These are phyloP conservation scores for Thalassaphorura encarpata DNA, from an alignment of 1,140 invertebrate species.

Conservation along the genomic window DNA sequence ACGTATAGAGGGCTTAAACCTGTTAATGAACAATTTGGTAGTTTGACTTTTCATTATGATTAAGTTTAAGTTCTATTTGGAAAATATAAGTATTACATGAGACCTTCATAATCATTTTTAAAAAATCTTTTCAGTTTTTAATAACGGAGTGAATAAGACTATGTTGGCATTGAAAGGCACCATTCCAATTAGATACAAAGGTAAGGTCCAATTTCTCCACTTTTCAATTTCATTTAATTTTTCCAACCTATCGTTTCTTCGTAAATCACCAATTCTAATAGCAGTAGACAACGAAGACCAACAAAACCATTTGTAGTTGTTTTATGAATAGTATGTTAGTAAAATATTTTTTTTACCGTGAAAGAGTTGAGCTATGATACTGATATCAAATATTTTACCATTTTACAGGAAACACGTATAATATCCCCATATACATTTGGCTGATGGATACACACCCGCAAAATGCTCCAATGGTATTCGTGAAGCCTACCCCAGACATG, in stretches of 20 bases:
- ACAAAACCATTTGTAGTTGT: too few relatives aligned
- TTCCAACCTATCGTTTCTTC: too few relatives aligned
- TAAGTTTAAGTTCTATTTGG: conserved; percentile 6
- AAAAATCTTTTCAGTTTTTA: conserved; percentile 59
- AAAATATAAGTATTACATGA: conserved; percentile 25
- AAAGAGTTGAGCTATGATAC: neutral
- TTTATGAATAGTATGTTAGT: too few relatives aligned
- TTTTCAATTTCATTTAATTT: neutral
- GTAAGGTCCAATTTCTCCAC: conserved; percentile 39
- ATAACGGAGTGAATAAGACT: conserved; percentile 73
- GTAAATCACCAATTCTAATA: too few relatives aligned
- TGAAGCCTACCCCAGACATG: conserved; percentile 92
- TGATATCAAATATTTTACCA: conserved; percentile 29
- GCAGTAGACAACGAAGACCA: too few relatives aligned
- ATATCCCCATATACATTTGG: conserved; percentile 96
- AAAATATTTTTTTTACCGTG: neutral
- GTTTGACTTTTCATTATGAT: conserved; percentile 19
- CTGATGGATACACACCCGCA: conserved; percentile 93
- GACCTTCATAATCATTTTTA: conserved; percentile 11
- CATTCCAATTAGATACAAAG: conserved; percentile 84
- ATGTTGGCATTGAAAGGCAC: conserved; percentile 80
- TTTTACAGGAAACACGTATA: conserved; percentile 67
- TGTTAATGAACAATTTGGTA: conserved; percentile 54
- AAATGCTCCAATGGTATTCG: conserved; percentile 95
- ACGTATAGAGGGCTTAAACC: conserved; percentile 60